phyloP scores from a whole-genome alignment of 2,888 invertebrate genomes.

The Cataglyphis altisquamis region DNA sequence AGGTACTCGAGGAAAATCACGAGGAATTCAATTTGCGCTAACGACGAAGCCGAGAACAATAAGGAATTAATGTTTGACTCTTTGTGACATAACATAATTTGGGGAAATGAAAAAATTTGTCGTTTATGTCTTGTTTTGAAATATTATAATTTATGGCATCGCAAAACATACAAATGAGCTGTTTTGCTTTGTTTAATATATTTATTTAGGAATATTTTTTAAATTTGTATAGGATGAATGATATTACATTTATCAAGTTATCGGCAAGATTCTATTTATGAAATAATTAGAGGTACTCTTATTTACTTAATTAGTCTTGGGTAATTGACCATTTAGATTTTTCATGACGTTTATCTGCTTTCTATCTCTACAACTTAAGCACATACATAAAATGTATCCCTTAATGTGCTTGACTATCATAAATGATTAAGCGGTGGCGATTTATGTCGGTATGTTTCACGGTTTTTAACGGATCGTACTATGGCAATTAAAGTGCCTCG shows the following conservation, averaged over 20 bases:
- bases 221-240: neutral
- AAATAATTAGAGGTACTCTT: neutral
- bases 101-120: neutral
- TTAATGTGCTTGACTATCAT: conserved; percentile 33
- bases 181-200: neutral
- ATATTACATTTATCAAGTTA: neutral
- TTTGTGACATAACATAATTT: neutral
- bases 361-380: conserved; percentile 6
- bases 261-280: conserved; percentile 8
- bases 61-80: conserved; percentile 21
- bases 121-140: neutral
- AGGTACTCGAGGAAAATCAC: neutral
- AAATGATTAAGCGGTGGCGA: conserved; percentile 49
- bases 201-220: neutral
- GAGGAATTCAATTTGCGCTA: conserved; percentile 52
- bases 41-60: conserved; percentile 30
- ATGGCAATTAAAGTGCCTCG: conserved; percentile 46
- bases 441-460: conserved; percentile 44
- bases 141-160: neutral
- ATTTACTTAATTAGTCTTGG: conserved; percentile 27
- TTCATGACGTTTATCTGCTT: neutral
- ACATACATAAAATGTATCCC: conserved; percentile 15
- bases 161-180: neutral
- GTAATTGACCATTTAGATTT: conserved; percentile 40
- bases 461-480: conserved; percentile 47